Evolutionary conservation across 1,140 invertebrate species (phyloP), one percentile per base, ranked within the genome.

Genomic region (Physella acuta): DNA sequence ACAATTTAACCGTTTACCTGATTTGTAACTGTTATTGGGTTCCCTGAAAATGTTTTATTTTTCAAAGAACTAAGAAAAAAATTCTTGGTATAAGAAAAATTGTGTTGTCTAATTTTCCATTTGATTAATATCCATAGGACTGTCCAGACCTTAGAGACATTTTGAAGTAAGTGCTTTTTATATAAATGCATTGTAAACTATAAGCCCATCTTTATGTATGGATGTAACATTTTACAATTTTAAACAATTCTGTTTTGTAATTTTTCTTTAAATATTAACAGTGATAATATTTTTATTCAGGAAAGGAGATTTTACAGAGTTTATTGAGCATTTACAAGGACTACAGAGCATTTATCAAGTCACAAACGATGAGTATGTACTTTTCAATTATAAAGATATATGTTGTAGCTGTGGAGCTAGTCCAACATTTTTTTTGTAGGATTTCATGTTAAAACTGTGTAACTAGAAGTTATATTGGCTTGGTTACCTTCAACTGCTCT

Each of bases 301-400:
- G 28, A 73, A 73, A 26, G 91, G 93, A 30, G 92, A 97, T 85
- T 97, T 97, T 86, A 87, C 90, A n/a, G 94, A 95, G 85, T 97
- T 97, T 80, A 93, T 93, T 0, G 89, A 91, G 2, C 95, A 98
- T 84, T 83, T 98, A 3, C 93, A 96, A 86, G 94, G 94, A 3
- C 88, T 98, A 39, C 90, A 91, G 49, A 92, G 93, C 2, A 95
- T 97, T 73, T 98, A 97, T 84, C 93, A 95, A 82, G 86, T 97
- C 20, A 94, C 94, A 86, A 93, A 93, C 14, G 94, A 98, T 79
- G 95, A 95, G 81, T 96, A 94, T 86, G 90, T 93, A 11, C 59
- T 62, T 60, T 28, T 61, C 37, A 11, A 11, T 20, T 44, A 11
- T 8, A 11, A 44, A 44, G 39, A 44, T 11, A 44, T 11, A 44